Percentiles rank a stretch among this genome's conserved stretches.
Evolutionary conservation across 2,888 invertebrate genomes (phyloP).

Genomic region (Drosophila birchii): DNA sequence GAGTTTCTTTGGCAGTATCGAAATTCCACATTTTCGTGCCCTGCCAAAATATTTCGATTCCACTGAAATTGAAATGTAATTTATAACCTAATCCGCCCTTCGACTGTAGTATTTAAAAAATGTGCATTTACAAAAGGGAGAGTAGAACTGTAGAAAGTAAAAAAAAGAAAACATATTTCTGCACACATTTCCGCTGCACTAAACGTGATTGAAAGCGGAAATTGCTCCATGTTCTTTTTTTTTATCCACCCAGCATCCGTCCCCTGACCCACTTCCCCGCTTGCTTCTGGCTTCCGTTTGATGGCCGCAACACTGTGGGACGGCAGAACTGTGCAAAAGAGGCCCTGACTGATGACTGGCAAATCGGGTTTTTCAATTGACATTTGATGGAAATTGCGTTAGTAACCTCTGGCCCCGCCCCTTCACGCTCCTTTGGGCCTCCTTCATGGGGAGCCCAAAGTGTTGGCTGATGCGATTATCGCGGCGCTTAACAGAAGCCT

Average conservation of each 20-base stretch:
- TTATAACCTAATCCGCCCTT: conserved; percentile 19
- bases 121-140: conserved; percentile 1
- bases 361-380: conserved; percentile 73
- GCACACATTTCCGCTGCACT: conserved; percentile 68
- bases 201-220: conserved; percentile 75
- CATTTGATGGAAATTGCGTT: conserved; percentile 73
- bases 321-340: conserved; percentile 17
- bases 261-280: conserved; percentile 20
- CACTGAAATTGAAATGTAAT: conserved; percentile 47
- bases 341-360: conserved; percentile 54
- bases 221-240: conserved; percentile 59
- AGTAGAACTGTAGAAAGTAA: not conserved
- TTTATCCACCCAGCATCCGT: conserved; percentile 21
- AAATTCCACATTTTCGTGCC: not conserved
- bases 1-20: conserved; percentile 21
- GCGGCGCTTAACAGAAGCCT: conserved; percentile 20
- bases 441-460: conserved; percentile 31
- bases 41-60: conserved; percentile 29
- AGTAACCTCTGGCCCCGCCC: conserved; percentile 18
- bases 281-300: conserved; percentile 61
- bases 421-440: not conserved
- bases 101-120: not conserved
- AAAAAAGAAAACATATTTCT: conserved; percentile 28
- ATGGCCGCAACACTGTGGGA: conserved; percentile 61
- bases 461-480: conserved; percentile 52